These are phyloP conservation scores for Uloborus plumipes DNA, from an alignment of 2,888 invertebrate species.

Conservation along the genomic window DNA sequence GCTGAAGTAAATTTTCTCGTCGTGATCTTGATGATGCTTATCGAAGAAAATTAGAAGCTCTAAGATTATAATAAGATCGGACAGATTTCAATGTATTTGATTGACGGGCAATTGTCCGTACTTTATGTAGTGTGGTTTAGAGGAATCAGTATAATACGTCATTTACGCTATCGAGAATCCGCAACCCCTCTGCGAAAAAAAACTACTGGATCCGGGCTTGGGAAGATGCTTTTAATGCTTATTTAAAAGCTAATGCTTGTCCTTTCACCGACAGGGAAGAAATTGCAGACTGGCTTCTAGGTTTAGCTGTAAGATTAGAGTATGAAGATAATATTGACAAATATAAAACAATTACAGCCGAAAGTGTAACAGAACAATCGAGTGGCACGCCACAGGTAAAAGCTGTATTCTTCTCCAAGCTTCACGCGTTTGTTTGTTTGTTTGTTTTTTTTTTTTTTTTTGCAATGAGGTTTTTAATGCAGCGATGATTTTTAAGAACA, in stretches of 20 bases:
- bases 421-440: too few species aligned
- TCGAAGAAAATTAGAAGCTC: constrained; percentile 81
- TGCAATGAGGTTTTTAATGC: too few species aligned
- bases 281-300: constrained; percentile 87
- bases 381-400: constrained; percentile 77
- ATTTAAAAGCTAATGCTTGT: constrained; percentile 82
- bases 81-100: constrained; percentile 80
- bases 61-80: constrained; percentile 84
- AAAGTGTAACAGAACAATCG: constrained; percentile 75
- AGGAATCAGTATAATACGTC: constrained; percentile 93
- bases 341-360: constrained; percentile 79
- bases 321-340: constrained; percentile 83
- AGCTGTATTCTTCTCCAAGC: not conserved
- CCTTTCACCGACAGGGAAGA: constrained; percentile 78
- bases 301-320: constrained; percentile 85
- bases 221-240: constrained; percentile 79
- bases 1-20: not conserved
- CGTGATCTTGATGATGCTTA: constrained; percentile 78
- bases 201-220: constrained; percentile 78
- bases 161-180: constrained; percentile 86
- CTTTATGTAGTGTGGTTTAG: constrained; percentile 89
- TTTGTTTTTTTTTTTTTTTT: too few species aligned
- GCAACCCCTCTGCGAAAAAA: constrained; percentile 82
- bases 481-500: too few species aligned
- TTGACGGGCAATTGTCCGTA: constrained; percentile 83